Percentiles rank a stretch among this genome's conserved stretches.
Evolutionary conservation across 2,888 invertebrate genomes (phyloP).

Genomic region (Polydrusus tereticollis): DNA sequence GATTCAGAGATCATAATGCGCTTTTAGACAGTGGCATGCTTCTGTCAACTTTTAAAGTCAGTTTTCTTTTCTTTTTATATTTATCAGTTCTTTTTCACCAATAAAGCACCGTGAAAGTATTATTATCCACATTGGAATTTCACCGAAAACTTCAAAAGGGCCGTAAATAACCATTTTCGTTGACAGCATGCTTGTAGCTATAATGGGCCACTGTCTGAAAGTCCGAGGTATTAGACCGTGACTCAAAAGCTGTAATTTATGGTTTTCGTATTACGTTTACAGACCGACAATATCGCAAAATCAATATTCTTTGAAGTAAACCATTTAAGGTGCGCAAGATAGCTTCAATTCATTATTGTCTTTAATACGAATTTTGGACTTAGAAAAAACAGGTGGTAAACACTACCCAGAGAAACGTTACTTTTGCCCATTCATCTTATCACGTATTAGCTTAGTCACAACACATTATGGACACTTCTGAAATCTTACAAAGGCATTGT

Average conservation of each 20-base stretch:
- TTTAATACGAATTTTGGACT: too few relatives aligned
- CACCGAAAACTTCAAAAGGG: background rate
- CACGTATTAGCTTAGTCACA: slow-evolving; percentile 7
- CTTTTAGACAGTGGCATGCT: too few relatives aligned
- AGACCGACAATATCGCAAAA: background rate
- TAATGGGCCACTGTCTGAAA: slow-evolving; percentile 22
- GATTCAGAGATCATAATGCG: too few relatives aligned
- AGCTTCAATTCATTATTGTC: too few relatives aligned
- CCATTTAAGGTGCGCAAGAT: background rate
- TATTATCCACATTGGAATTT: background rate
- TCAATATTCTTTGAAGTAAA: background rate
- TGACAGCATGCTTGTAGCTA: background rate
- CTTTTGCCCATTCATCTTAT: background rate
- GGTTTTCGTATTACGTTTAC: background rate
- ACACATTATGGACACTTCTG: slow-evolving; percentile 2
- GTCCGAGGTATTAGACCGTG: slow-evolving; percentile 36
- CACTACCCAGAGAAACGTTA: background rate
- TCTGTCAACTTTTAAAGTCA: too few relatives aligned
- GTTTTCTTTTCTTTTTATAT: too few relatives aligned
- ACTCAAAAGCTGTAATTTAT: slow-evolving; percentile 18
- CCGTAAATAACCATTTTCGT: slow-evolving; percentile 7
- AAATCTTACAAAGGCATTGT: slow-evolving; percentile 32
- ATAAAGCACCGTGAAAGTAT: background rate
- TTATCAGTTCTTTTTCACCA: background rate
- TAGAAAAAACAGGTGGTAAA: background rate